Evolutionary conservation across 2,888 invertebrate species (phyloP), one percentile per base, ranked within the genome.

Genomic region (Suillia variegata): DNA sequence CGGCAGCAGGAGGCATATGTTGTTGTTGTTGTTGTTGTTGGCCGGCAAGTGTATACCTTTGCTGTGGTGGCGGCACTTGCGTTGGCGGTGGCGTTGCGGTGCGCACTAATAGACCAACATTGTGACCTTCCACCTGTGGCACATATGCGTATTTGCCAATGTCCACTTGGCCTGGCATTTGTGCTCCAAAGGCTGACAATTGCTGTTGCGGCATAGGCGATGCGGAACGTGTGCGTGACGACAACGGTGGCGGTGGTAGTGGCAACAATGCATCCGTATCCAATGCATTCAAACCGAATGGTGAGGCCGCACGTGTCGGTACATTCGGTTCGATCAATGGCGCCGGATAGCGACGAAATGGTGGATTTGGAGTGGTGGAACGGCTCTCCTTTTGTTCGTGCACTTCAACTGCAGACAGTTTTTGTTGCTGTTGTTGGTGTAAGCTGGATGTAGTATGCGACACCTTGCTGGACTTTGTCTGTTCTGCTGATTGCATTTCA

Each of bases 51-150:
- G 58, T 24, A 58, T 56, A 49, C 49, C 49, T 34, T 55, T 58
- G 38, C 22, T 15, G 54, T 42, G 34, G 54, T 24, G 34, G 56
- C 38, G 59, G 54, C 33, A 61, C 13, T 52, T 54, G 59, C 59
- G 55, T 58, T 47, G 12, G 38, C 13, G 70, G 67, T 52, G 68
- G 59, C 42, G 67, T 64, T 53, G 67, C 66, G 10, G 67, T 69
- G 38, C 67, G 76, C 55, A 77, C 78, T 38, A 76, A 61, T 13
- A 78, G 63, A 0, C 78, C 78, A 57, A 77, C 69, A 50, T 78
- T 76, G 61, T 78, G 79, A 13, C 79, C 75, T 61, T 78, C 78
- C 64, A 76, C 56, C 57, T 79, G 78, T 8, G 79, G 70, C 63
- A 78, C 71, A 66, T 71, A 70, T 18, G 66, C 38, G 52, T 56